Evolutionary conservation across 2,888 invertebrate genomes (phyloP).

Genomic region (Nudaria mundana): DNA sequence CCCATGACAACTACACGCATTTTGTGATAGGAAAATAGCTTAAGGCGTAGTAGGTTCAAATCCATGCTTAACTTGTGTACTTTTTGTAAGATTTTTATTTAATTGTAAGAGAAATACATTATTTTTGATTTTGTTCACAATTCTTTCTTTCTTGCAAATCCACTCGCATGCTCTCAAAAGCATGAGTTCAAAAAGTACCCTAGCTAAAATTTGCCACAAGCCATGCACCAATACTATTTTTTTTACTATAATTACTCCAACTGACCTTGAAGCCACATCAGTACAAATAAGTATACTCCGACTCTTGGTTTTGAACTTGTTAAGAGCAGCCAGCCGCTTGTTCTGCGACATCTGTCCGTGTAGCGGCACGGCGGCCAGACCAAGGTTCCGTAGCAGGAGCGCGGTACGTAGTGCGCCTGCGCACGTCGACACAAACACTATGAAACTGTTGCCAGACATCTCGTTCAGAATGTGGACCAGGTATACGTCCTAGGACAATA

Average conservation of each 20-base stretch:
- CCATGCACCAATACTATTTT: too few relatives aligned
- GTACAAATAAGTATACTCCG: slow-evolving; percentile 98
- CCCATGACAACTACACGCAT: not conserved
- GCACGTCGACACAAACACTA: slow-evolving; percentile 98
- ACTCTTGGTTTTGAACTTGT: slow-evolving; percentile 97
- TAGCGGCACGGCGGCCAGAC: slow-evolving; percentile 96
- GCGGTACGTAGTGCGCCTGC: slow-evolving; percentile 94
- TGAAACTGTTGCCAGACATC: slow-evolving; percentile 96
- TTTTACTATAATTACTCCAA: not conserved
- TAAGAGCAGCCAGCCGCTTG: slow-evolving; percentile 95
- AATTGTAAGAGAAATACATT: too few relatives aligned
- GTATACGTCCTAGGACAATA: slow-evolving; percentile 90
- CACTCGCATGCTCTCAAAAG: too few relatives aligned
- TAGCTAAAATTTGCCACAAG: too few relatives aligned
- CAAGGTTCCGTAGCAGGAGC: slow-evolving; percentile 93
- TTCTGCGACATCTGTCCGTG: slow-evolving; percentile 99
- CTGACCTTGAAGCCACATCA: slow-evolving; percentile 97
- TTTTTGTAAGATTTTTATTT: too few relatives aligned
- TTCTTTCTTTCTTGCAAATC: too few relatives aligned
- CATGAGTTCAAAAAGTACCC: too few relatives aligned
- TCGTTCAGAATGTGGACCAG: slow-evolving; percentile 97
- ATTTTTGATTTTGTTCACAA: too few relatives aligned
- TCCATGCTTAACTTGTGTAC: too few relatives aligned
- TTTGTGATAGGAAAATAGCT: not conserved
- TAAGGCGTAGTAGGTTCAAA: too few relatives aligned